These are phyloP conservation scores for Metaphire vulgaris DNA, from an alignment of 1,140 invertebrate genomes.

Conservation along the genomic window DNA sequence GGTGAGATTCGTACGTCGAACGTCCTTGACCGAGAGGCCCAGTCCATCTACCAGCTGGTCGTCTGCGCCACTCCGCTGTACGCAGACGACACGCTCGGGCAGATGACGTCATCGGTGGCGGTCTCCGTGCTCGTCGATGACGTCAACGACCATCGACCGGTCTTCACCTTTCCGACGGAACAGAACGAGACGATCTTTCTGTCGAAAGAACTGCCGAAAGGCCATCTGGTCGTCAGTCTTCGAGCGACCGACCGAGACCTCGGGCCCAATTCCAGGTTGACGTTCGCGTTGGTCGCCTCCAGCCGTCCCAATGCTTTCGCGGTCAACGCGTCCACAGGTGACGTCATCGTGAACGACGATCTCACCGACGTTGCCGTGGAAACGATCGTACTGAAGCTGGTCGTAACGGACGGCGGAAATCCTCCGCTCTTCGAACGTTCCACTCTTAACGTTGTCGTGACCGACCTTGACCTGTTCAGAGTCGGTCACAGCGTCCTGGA, in stretches of 20 bases:
- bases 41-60: slow-evolving; percentile 12
- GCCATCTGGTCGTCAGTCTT: slow-evolving; percentile 7
- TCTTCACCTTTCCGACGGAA: slow-evolving; percentile 21
- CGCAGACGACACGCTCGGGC: background rate
- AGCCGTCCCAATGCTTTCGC: slow-evolving; percentile 2
- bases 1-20: slow-evolving; percentile 14
- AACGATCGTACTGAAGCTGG: slow-evolving; percentile 3
- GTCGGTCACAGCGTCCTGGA: background rate
- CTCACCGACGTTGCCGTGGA: background rate
- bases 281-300: slow-evolving; percentile 3
- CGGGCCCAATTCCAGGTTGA: slow-evolving; percentile 17
- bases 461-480: background rate
- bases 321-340: slow-evolving; percentile 3
- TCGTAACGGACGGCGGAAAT: slow-evolving; percentile 20
- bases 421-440: slow-evolving; percentile 7
- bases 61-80: slow-evolving; percentile 4
- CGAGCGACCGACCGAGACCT: slow-evolving; percentile 19
- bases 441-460: slow-evolving; percentile 16
- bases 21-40: slow-evolving; percentile 27
- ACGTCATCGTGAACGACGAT: slow-evolving; percentile 5
- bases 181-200: slow-evolving; percentile 24
- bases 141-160: slow-evolving; percentile 29
- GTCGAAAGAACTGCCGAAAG: slow-evolving; percentile 6
- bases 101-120: background rate
- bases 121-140: slow-evolving; percentile 24